Evolutionary conservation across 64 coral and sea anemone genomes (phyloP), one percentile per base, ranked within the genome.

Genomic region (Platygyra sinensis): DNA sequence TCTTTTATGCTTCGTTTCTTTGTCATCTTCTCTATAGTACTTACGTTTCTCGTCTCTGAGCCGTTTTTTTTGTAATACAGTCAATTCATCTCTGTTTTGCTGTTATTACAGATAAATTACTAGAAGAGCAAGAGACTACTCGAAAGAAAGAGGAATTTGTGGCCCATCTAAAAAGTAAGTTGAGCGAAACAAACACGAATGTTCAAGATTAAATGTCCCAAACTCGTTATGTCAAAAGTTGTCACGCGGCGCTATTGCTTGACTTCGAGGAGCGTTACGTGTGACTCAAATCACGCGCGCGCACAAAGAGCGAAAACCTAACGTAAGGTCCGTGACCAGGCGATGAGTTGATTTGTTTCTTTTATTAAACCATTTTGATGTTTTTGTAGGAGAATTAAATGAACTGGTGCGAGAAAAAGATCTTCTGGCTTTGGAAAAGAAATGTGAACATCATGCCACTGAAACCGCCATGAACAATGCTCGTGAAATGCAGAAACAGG

Each of bases 401-500:
- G 97, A 99, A 60, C 25, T 99, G 54, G 72, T 77, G 51, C 90
- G 91, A 62, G 91, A 95, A 72, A 86, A 89, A 81, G 91, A 93
- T 84, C 83, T 99, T 32, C 75, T 95, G 19, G 65, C 90, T 62
- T 52, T 99, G 22, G 97, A 99, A 86, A 95, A 93, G 65, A 99
- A 92, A 51, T 72, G 89, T 30, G 97, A 99, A 52, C 97, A 95
- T 67, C 94, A 95, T 31, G 91, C 94, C 16, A 91, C 80, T 36
- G 97, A 95, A 74, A 87, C 97, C 13, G 97, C 97, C 12, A 93
- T 92, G 60, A 93, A 77, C 24, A 89, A 91, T 65, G 97, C 97
- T 5, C 90, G 94, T 19, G 94, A 99, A 39, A 99, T 99, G 97
- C 97, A 99, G 73, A 99, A 93, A 79, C 94, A 99, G 73, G 97